Conservation (phyloP, 2,888 invertebrate species). For the Lasioglossum marginatum region DNA sequence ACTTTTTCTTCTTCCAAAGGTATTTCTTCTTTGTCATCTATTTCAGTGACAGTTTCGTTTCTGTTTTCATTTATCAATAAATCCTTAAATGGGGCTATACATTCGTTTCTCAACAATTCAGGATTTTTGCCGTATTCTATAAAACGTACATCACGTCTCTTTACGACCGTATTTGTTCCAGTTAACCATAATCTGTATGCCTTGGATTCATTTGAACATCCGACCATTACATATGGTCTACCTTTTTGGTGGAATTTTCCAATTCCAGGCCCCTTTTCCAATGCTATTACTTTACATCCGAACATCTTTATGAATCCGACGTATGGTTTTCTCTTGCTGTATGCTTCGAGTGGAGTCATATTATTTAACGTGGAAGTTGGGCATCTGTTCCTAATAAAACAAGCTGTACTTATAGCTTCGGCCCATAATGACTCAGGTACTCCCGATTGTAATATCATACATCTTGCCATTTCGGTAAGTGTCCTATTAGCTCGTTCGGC, state of each 20-base stretch:
- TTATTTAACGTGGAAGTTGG: constrained; percentile 23
- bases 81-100: not conserved
- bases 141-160: constrained; percentile 58
- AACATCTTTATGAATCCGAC: constrained; percentile 59
- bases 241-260: constrained; percentile 64
- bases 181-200: constrained; percentile 67
- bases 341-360: constrained; percentile 51
- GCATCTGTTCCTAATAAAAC: not conserved
- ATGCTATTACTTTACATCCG: constrained; percentile 53
- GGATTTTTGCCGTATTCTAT: not conserved
- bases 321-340: constrained; percentile 59
- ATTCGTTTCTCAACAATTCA: not conserved
- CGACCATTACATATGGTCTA: constrained; percentile 53
- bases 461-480: constrained; percentile 26
- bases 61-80: constrained; percentile 42
- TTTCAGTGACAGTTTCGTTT: not conserved
- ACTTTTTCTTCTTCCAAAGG: not conserved
- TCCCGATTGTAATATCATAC: constrained; percentile 9
- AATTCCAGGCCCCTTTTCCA: constrained; percentile 40
- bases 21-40: too few species aligned
- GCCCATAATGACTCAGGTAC: not conserved
- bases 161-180: constrained; percentile 57
- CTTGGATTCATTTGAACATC: constrained; percentile 66
- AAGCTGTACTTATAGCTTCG: constrained; percentile 18
- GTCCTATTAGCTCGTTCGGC: constrained; percentile 21